These are phyloP conservation scores for Cercopithecus diana DNA, from an alignment of 2,797 vertebrate species.

Conservation along the genomic window DNA sequence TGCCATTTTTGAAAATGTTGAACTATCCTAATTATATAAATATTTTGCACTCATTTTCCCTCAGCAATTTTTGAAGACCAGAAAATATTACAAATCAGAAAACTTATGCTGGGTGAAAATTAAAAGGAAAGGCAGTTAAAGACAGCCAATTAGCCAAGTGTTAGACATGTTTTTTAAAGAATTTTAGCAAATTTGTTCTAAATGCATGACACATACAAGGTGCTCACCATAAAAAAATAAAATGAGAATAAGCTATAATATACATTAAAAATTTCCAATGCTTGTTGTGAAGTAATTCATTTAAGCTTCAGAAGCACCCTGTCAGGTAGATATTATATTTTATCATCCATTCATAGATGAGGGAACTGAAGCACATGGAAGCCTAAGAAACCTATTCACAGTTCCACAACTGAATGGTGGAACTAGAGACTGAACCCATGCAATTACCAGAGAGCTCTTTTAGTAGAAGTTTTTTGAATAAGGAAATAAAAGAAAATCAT, in stretches of 20 bases:
- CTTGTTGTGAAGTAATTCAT: neutral
- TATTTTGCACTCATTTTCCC: conserved; percentile 65
- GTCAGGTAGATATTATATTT: neutral
- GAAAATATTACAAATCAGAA: conserved; percentile 47
- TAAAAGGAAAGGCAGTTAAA: neutral
- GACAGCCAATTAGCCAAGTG: neutral
- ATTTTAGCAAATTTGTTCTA: conserved; percentile 18
- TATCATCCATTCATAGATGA: neutral
- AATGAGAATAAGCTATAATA: neutral
- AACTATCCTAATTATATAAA: conserved; percentile 69
- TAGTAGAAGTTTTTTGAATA: neutral
- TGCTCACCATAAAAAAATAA: neutral
- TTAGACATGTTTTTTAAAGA: neutral
- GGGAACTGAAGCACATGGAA: neutral
- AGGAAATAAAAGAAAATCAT: neutral
- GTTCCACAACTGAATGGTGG: neutral
- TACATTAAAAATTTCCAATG: neutral
- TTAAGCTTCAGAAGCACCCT: neutral
- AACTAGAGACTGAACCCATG: neutral
- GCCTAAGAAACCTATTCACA: neutral
- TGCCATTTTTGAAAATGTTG: conserved; percentile 64
- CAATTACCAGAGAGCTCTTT: neutral
- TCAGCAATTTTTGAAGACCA: conserved; percentile 49
- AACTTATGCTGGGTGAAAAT: neutral
- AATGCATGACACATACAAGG: neutral